A percentile compares a stretch with the other conserved stretches of the same genome.
Evolutionary conservation across 2,113 vertebrate species (phyloP).

Genomic region (Ivindomyrus marchei): DNA sequence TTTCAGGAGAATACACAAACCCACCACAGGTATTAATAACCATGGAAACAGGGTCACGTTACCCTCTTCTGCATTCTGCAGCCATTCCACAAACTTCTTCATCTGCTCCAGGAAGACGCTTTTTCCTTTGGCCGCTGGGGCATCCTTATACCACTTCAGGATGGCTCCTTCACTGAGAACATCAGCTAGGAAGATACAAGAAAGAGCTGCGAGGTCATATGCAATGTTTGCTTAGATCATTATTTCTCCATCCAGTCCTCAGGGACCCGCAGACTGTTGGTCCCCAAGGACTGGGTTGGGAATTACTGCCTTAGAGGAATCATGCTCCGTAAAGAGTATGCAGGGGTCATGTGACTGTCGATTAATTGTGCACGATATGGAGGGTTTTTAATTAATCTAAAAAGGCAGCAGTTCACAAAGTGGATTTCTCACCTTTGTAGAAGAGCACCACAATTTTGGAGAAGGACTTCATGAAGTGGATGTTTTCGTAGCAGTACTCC

Average conservation of each 20-base stretch:
- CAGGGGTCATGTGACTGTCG: not conserved
- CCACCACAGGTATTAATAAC: not conserved
- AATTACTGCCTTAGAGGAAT: not conserved
- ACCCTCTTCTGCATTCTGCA: slow-evolving; percentile 89
- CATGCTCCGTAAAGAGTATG: not conserved
- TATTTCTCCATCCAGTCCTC: not conserved
- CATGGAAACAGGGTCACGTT: slow-evolving; percentile 14
- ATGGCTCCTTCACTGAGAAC: slow-evolving; percentile 87
- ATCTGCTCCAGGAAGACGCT: slow-evolving; percentile 89
- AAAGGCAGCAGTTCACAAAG: not conserved
- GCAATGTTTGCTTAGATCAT: not conserved
- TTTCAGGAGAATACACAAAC: not conserved
- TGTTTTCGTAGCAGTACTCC: slow-evolving; percentile 90
- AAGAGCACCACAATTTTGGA: slow-evolving; percentile 93
- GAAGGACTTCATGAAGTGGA: slow-evolving; percentile 93
- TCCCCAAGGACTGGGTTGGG: not conserved
- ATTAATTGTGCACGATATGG: not conserved
- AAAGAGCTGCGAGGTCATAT: not conserved
- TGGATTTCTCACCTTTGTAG: slow-evolving; percentile 73
- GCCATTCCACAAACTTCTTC: slow-evolving; percentile 91
- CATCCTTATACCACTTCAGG: slow-evolving; percentile 85
- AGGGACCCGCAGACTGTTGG: not conserved
- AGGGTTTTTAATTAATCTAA: not conserved
- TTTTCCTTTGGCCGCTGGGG: slow-evolving; percentile 81
- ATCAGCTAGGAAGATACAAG: slow-evolving; percentile 62